Base-by-base conservation (phyloP, 2,888 invertebrate genomes). In the Hyposoter didymator region DNA sequence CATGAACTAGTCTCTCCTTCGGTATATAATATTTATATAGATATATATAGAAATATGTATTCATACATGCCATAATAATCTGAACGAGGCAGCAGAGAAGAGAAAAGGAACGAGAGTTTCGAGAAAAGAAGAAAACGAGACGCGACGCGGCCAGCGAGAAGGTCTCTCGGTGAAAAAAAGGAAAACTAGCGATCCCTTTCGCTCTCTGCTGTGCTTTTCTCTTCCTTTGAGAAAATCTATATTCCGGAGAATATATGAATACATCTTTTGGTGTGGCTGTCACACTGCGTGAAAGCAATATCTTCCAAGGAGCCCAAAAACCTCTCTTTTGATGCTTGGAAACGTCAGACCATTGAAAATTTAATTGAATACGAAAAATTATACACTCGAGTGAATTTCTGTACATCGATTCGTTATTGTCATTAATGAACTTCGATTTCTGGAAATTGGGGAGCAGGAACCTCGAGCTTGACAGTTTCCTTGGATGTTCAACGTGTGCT, bases 1-100 rank as follows among this genome's bases (percentile, higher is more conserved):
- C 87, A 78, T 62, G 67, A 74, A 82, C 74, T 74, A 82, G 62
- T 70, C 55, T 10, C 84, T 75, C 66, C 52, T 47, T 73, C 55
- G 39, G 49, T 70, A 76, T 35, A 35, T 35, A 49, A 76, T 35
- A 35, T 35, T 35, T 19, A 19, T n/a, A 32, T 47, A 62, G 14
- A 59, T 5, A 43, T 43, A 73, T 19, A 62, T n/a, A 35, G 5
- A 39, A 4, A 49, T 35, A 10, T 35, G 49, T 39, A 49, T 47
- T n/a, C 32, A 64, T 47, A 19, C 17, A 39, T 10, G 39, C 64
- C 35, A 64, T 39, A 70, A 70, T 70, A 70, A 70, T 70, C 49
- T 70, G 52, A 49, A n/a, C 49, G 49, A n/a, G n/a, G n/a, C 12
- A 45, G 28, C 14, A 32, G 28, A 14, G 69, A 22, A 22, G 69